These are phyloP conservation scores for Chaenocephalus aceratus DNA, from an alignment of 2,113 vertebrate genomes.

Conservation along the genomic window DNA sequence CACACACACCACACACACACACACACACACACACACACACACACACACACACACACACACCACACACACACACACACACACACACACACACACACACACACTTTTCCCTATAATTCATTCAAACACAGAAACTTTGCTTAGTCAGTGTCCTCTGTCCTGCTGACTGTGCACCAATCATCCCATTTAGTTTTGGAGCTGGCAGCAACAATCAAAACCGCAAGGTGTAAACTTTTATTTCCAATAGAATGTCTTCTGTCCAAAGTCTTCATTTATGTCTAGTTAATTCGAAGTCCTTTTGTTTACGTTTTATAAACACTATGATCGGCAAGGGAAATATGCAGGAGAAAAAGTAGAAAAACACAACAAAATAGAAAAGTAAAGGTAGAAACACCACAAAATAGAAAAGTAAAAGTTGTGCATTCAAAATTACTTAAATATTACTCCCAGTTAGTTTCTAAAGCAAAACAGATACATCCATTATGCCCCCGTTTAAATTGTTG, in stretches of 20 bases:
- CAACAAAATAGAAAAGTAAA: neutral
- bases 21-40: too few species aligned
- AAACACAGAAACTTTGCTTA: conserved; percentile 10
- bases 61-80: too few species aligned
- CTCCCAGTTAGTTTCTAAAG: too few species aligned
- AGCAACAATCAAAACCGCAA: neutral
- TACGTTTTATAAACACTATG: neutral
- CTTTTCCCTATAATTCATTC: neutral
- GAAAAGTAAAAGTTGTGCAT: neutral
- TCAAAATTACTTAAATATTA: too few species aligned
- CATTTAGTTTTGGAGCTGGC: conserved; percentile 1
- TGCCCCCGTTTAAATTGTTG: neutral
- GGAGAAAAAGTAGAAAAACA: neutral
- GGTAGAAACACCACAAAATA: neutral
- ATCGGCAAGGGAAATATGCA: neutral
- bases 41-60: too few species aligned
- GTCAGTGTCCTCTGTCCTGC: conserved; percentile 33
- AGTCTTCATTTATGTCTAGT: neutral
- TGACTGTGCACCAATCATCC: conserved; percentile 19
- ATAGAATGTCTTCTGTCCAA: neutral
- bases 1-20: too few species aligned
- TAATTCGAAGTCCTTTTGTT: neutral
- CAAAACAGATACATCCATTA: neutral
- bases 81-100: too few species aligned
- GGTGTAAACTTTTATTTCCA: neutral